Percentiles rank a stretch among this genome's conserved stretches.
Conservation (phyloP, 2,888 invertebrate genomes). For the Lysandra bellargus region DNA sequence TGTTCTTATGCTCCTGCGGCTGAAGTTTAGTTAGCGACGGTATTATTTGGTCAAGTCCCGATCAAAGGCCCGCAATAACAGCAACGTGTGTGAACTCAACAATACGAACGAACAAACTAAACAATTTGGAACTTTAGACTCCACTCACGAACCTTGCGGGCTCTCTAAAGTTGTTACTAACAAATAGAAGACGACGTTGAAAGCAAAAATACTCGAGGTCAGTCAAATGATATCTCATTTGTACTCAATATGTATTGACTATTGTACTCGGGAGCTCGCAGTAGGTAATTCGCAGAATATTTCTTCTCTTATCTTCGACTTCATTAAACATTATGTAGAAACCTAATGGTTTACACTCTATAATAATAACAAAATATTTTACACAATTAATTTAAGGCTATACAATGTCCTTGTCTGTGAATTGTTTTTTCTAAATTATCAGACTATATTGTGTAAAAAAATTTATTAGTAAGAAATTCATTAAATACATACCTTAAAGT, state of each 20-base stretch:
- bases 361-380: too few relatives aligned
- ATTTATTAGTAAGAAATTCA: too few relatives aligned
- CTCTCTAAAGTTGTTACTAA: conserved; percentile 24
- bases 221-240: conserved; percentile 6
- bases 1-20: neutral
- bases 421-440: too few relatives aligned
- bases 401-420: too few relatives aligned
- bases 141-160: conserved; percentile 24
- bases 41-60: conserved; percentile 8
- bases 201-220: neutral
- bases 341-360: too few relatives aligned
- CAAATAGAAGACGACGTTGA: conserved; percentile 19
- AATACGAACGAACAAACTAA: conserved; percentile 23
- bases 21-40: conserved; percentile 3
- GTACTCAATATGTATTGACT: neutral
- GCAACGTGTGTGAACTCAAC: conserved; percentile 11
- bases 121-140: conserved; percentile 27
- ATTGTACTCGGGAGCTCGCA: neutral
- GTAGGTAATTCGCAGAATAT: neutral
- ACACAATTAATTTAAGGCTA: too few relatives aligned
- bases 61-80: conserved; percentile 12
- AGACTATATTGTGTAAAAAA: too few relatives aligned
- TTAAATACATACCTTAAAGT: too few relatives aligned
- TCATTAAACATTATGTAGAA: too few relatives aligned
- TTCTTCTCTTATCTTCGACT: neutral